Percentiles rank a stretch among this genome's conserved stretches.
Conservation (phyloP, 2,888 invertebrate genomes). For the Dendrolimus houi region DNA sequence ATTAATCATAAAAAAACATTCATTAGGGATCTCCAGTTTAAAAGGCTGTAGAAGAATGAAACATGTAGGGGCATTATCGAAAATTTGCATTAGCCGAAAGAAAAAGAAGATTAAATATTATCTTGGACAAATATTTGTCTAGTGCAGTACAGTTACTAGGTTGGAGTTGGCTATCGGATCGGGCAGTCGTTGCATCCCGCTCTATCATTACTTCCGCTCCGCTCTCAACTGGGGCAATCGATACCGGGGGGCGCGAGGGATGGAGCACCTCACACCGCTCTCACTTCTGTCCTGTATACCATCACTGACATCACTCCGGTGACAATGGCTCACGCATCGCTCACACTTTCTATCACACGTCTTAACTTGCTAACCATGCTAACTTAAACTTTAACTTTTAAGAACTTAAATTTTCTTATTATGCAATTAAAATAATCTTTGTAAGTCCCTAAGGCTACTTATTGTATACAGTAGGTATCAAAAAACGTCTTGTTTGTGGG, state of each 20-base stretch:
- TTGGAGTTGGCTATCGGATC: slow-evolving; percentile 60
- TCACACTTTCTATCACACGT: slow-evolving; percentile 18
- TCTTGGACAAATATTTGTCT: slow-evolving; percentile 62
- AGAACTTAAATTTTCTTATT: background rate
- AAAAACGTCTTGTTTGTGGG: no score
- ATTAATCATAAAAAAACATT: no score
- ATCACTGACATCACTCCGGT: slow-evolving; percentile 68
- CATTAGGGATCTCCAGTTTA: no score
- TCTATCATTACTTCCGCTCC: slow-evolving; percentile 74
- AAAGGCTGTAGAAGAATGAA: no score
- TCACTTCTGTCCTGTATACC: slow-evolving; percentile 36
- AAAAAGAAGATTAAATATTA: slow-evolving; percentile 61
- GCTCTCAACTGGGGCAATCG: slow-evolving; percentile 81
- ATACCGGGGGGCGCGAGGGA: slow-evolving; percentile 57
- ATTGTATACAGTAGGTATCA: no score
- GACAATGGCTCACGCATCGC: slow-evolving; percentile 60
- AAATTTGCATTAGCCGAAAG: slow-evolving; percentile 36
- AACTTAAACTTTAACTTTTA: background rate
- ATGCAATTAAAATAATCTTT: no score
- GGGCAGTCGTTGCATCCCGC: slow-evolving; percentile 72
- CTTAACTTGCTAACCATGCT: slow-evolving; percentile 4
- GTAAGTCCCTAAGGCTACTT: no score
- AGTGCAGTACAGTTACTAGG: slow-evolving; percentile 62
- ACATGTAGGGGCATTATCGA: slow-evolving; percentile 20
- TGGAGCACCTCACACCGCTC: slow-evolving; percentile 30